A percentile compares a stretch with the other conserved stretches of the same genome.
Conservation (phyloP, 2,797 vertebrate species). For the Phaenicophaeus curvirostris region DNA sequence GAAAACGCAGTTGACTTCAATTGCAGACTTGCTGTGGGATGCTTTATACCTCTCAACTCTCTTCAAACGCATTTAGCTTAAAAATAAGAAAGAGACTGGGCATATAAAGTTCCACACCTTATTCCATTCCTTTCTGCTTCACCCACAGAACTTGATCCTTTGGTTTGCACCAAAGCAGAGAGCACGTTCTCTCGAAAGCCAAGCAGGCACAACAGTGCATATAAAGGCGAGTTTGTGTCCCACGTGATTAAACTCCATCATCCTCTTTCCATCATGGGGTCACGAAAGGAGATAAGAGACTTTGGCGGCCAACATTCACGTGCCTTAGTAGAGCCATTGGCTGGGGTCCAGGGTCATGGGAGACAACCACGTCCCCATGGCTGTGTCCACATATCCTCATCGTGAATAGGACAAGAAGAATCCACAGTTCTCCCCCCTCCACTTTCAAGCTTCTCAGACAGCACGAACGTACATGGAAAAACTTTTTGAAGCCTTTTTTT, state of each 20-base stretch:
- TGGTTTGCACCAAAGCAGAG: rapidly evolving
- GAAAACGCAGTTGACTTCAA: neutral
- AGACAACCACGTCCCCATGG: neutral
- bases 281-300: neutral
- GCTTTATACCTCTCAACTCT: neutral
- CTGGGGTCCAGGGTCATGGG: neutral
- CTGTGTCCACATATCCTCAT: neutral
- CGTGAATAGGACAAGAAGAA: neutral
- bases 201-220: neutral
- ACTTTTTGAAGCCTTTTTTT: neutral
- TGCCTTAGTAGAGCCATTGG: neutral
- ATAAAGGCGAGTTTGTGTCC: neutral
- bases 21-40: neutral
- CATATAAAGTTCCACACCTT: neutral
- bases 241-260: neutral
- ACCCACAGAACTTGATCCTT: neutral
- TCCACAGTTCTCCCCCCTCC: neutral
- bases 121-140: neutral
- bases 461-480: neutral
- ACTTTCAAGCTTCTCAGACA: neutral
- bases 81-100: neutral
- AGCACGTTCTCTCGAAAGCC: neutral
- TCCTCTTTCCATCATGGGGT: neutral
- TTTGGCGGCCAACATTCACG: neutral
- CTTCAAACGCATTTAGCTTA: neutral